phyloP scores from a whole-genome alignment of 2,797 vertebrate species.

The Serranus cabrilla region DNA sequence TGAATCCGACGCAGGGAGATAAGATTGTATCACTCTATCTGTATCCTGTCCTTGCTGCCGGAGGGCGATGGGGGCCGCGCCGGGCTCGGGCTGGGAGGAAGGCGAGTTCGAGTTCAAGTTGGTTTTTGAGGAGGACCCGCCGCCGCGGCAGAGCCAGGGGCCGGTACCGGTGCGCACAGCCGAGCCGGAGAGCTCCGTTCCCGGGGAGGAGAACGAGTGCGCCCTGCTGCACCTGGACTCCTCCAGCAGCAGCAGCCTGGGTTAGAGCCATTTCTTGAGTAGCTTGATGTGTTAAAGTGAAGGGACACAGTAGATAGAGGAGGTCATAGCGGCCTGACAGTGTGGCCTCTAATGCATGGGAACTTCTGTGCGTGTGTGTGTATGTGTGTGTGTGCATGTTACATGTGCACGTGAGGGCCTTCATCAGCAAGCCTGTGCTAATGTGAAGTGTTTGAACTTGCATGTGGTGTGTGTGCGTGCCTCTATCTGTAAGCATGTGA shows the following conservation, averaged over 20 bases:
- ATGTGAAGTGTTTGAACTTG: slow-evolving; percentile 23
- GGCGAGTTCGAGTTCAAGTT: slow-evolving; percentile 95
- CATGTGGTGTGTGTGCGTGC: slow-evolving; percentile 40
- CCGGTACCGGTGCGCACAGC: slow-evolving; percentile 70
- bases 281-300: slow-evolving; percentile 3
- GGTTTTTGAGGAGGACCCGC: slow-evolving; percentile 92
- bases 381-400: neutral
- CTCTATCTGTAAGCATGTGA: slow-evolving; percentile 52
- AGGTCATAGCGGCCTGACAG: slow-evolving; percentile 8
- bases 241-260: slow-evolving; percentile 62
- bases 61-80: slow-evolving; percentile 91
- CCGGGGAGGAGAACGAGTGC: slow-evolving; percentile 72
- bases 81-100: slow-evolving; percentile 92
- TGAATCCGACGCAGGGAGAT: slow-evolving; percentile 23
- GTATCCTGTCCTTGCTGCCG: slow-evolving; percentile 63
- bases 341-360: slow-evolving; percentile 34
- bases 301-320: neutral
- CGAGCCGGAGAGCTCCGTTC: slow-evolving; percentile 66
- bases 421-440: slow-evolving; percentile 18
- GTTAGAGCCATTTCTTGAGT: slow-evolving; percentile 62
- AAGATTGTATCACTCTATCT: slow-evolving; percentile 37
- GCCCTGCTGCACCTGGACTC: slow-evolving; percentile 71
- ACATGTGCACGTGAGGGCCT: slow-evolving; percentile 24
- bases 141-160: slow-evolving; percentile 81
- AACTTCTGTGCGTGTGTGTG: slow-evolving; percentile 30